A percentile compares a stretch with the other conserved stretches of the same genome.
These are phyloP conservation scores for Pachydiplax longipennis DNA, from an alignment of 2,888 invertebrate species.

Conservation along the genomic window DNA sequence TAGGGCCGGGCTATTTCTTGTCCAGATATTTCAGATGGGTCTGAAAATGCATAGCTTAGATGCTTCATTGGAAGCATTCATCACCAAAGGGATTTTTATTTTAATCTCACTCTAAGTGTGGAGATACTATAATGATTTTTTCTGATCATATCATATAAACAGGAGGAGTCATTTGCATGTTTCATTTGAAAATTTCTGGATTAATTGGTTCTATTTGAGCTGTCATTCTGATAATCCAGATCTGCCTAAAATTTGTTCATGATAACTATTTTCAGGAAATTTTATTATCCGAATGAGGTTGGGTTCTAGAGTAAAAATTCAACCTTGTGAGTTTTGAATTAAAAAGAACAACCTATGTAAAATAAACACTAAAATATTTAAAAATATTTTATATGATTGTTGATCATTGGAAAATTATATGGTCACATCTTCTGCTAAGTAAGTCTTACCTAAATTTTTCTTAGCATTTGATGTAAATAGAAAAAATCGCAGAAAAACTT, in stretches of 20 bases:
- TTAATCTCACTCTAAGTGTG: neutral
- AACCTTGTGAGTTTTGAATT: neutral
- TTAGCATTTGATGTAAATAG: neutral
- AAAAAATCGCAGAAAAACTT: neutral
- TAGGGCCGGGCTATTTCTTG: neutral
- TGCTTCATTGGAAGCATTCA: neutral
- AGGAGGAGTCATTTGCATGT: neutral
- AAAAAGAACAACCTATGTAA: no score
- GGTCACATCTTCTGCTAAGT: neutral
- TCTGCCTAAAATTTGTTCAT: conserved; percentile 2
- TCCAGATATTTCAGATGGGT: neutral
- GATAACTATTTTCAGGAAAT: neutral
- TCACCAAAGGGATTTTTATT: conserved; percentile 29
- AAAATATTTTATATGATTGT: neutral
- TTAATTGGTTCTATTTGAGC: neutral
- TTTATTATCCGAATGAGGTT: neutral
- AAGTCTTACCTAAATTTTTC: neutral
- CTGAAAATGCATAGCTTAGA: neutral
- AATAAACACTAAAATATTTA: no score
- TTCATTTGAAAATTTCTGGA: neutral
- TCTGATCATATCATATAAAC: neutral
- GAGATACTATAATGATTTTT: neutral
- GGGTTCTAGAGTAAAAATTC: neutral
- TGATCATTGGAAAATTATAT: neutral
- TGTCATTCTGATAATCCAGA: neutral